These are phyloP conservation scores for Ditula angustiorana DNA, from an alignment of 2,888 invertebrate genomes.

Conservation along the genomic window DNA sequence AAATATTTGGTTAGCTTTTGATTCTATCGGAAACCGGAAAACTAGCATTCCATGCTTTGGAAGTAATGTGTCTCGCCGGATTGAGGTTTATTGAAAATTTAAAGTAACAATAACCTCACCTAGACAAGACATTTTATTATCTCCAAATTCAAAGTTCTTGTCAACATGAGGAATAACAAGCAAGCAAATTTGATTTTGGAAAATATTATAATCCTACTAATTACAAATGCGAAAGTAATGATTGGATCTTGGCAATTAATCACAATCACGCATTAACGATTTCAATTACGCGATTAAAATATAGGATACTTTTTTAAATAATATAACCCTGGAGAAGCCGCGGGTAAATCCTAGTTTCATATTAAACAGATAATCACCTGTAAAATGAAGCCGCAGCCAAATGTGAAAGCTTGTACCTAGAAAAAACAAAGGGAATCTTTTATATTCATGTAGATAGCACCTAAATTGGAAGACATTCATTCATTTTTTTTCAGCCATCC, in stretches of 20 bases:
- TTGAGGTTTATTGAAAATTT: slow-evolving; percentile 76
- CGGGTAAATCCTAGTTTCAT: too few species aligned
- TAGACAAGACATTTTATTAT: slow-evolving; percentile 72
- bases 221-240: too few species aligned
- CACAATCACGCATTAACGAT: too few species aligned
- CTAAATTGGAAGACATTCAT: too few species aligned
- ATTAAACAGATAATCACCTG: too few species aligned
- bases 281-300: too few species aligned
- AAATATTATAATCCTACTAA: too few species aligned
- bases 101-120: slow-evolving; percentile 77
- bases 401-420: neutral
- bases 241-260: too few species aligned
- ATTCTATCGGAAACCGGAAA: too few species aligned
- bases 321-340: slow-evolving; percentile 38
- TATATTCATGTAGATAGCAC: neutral
- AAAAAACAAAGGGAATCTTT: slow-evolving; percentile 14
- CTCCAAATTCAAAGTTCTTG: slow-evolving; percentile 67
- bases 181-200: slow-evolving; percentile 55
- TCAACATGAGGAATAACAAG: slow-evolving; percentile 62
- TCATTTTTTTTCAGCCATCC: slow-evolving; percentile 74
- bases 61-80: slow-evolving; percentile 75
- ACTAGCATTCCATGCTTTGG: neutral
- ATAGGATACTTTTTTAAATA: neutral
- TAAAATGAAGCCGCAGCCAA: neutral
- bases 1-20: too few species aligned